phyloP scores from a whole-genome alignment of 2,888 invertebrate genomes.

The Thymelicus acteon region DNA sequence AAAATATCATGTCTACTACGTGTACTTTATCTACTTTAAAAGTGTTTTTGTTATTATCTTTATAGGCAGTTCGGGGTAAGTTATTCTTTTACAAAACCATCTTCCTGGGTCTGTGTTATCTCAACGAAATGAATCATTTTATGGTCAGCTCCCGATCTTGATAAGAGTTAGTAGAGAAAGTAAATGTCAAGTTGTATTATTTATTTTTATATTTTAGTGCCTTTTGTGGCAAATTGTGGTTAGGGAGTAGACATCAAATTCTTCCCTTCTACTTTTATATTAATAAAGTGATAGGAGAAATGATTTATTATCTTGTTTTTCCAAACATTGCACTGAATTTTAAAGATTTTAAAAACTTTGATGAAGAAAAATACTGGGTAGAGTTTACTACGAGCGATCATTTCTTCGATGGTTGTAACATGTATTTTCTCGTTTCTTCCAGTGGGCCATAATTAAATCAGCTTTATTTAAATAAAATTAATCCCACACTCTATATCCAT shows the following conservation, averaged over 20 bases:
- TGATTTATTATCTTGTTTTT: too few species aligned
- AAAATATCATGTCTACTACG: conserved; percentile 11
- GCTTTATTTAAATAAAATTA: too few species aligned
- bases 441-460: too few species aligned
- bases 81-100: conserved; percentile 50
- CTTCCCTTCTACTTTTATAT: too few species aligned
- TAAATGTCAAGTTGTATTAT: conserved; percentile 44
- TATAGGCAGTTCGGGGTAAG: conserved; percentile 20
- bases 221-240: conserved; percentile 11
- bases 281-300: too few species aligned
- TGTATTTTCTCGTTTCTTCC: too few species aligned
- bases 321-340: too few species aligned
- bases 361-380: too few species aligned
- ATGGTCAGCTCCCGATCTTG: conserved; percentile 52
- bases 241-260: not conserved
- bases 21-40: conserved; percentile 37
- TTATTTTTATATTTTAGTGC: conserved; percentile 31
- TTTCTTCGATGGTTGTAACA: too few species aligned
- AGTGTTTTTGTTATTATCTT: conserved; percentile 44
- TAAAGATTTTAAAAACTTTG: too few species aligned
- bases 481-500: too few species aligned
- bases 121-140: conserved; percentile 64
- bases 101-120: conserved; percentile 57
- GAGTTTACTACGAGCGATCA: too few species aligned
- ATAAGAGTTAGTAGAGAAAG: conserved; percentile 51